Evolutionary conservation across 1,140 invertebrate genomes (phyloP).

Genomic region (Meloidogyne hapla): DNA sequence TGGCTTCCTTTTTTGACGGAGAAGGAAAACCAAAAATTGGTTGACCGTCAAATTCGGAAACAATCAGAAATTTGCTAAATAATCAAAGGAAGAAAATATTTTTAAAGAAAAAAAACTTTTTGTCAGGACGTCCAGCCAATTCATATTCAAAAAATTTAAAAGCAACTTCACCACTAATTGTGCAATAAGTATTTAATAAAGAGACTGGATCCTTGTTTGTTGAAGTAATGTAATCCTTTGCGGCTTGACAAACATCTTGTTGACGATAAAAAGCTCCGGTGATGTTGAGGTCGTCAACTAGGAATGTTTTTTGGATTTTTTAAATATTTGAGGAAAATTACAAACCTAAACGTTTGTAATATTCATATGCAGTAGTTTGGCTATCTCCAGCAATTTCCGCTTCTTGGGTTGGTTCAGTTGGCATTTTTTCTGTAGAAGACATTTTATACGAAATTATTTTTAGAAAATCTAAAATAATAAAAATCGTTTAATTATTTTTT

Average conservation of each 20-base stretch:
- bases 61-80: background rate
- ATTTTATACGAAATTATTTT: no score
- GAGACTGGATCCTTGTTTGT: background rate
- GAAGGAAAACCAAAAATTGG: slow-evolving; percentile 1
- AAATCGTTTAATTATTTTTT: no score
- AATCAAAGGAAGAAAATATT: background rate
- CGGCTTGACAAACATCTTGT: background rate
- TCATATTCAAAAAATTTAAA: background rate
- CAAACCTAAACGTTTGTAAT: background rate
- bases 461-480: no score
- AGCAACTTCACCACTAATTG: background rate
- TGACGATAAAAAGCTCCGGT: background rate
- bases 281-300: background rate
- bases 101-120: background rate
- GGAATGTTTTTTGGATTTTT: background rate
- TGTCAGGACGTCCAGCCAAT: background rate
- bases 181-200: background rate
- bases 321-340: background rate
- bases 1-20: background rate
- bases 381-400: background rate
- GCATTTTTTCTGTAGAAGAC: no score
- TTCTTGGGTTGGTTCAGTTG: no score
- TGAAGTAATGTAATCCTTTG: background rate
- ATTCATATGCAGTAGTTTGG: background rate
- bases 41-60: background rate